phyloP scores from a whole-genome alignment of 1,140 invertebrate genomes.

The Pectinophora gossypiella region DNA sequence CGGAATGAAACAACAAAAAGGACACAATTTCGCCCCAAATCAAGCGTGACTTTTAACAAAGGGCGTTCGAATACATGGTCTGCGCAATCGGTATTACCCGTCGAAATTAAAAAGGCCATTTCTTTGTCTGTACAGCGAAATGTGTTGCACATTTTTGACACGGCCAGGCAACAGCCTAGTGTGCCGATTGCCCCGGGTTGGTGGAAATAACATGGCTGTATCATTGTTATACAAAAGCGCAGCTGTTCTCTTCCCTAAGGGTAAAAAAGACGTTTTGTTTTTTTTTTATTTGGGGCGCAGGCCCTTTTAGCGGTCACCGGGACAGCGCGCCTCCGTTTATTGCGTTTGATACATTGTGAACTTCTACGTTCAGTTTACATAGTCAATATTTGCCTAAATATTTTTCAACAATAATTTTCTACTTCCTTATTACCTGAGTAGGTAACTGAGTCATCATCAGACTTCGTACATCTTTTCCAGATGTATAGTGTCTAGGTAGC shows the following conservation, averaged over 20 bases:
- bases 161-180: constrained; percentile 35
- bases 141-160: constrained; percentile 19
- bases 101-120: constrained; percentile 30
- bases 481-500: no score
- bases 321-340: constrained; percentile 45
- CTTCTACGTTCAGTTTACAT: no score
- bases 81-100: constrained; percentile 47
- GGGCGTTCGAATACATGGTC: constrained; percentile 42
- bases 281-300: constrained; percentile 43
- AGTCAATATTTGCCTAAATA: no score
- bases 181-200: constrained; percentile 59
- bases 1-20: constrained; percentile 66
- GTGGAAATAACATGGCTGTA: constrained; percentile 61
- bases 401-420: no score
- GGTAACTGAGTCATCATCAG: no score
- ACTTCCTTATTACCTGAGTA: no score
- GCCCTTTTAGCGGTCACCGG: constrained; percentile 65
- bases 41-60: constrained; percentile 68
- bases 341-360: constrained; percentile 47
- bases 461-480: no score
- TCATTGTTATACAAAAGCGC: constrained; percentile 68
- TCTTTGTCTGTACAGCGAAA: not conserved
- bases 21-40: constrained; percentile 69
- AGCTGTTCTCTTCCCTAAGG: constrained; percentile 66
- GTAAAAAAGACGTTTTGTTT: constrained; percentile 66